Evolutionary conservation across 2,797 vertebrate species (phyloP), one percentile per base, ranked within the genome.

Genomic region (Acipenser oxyrinchus): DNA sequence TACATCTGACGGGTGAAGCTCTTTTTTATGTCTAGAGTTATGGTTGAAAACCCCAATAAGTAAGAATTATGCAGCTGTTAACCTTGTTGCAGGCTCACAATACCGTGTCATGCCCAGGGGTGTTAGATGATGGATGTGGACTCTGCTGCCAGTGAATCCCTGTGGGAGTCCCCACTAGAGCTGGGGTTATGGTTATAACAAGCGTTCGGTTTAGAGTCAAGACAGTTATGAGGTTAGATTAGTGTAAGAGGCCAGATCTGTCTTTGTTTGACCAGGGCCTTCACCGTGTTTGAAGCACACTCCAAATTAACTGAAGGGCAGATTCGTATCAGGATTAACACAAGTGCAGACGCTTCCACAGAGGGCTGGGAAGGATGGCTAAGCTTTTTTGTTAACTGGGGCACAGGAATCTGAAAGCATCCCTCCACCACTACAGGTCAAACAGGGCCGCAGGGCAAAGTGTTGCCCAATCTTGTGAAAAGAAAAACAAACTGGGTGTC

Each of bases 91-190:
- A 79, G 65, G 72, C 62, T 73, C 82, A 77, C 77, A 73, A 74
- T 73, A 81, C 76, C 82, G 84, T 86, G 84, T 82, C 67, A 71
- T 81, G 84, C 84, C 77, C 80, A 73, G 73, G 75, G 23, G 74
- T 76, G 70, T 75, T 75, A 83, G 81, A 80, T 85, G 84, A 89
- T 87, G 84, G 82, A 85, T 88, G 66, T 73, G 74, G 61, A 76
- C 70, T 72, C 78, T 77, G 70, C 73, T 78, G 77, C 77, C 68
- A 65, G 72, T 73, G 83, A 87, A 82, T 86, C 83, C 81, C 86
- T 83, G 74, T 74, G 81, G 85, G 86, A 77, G 81, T 89, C 89
- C 89, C 82, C 89, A 86, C 89, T 89, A 89, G 84, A 81, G 81
- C 82, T 83, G 77, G 80, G 78, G 81, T 78, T 69, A 84, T 82